Base-by-base conservation (phyloP, 2,888 invertebrate species). In the Aricia artaxerxes region DNA sequence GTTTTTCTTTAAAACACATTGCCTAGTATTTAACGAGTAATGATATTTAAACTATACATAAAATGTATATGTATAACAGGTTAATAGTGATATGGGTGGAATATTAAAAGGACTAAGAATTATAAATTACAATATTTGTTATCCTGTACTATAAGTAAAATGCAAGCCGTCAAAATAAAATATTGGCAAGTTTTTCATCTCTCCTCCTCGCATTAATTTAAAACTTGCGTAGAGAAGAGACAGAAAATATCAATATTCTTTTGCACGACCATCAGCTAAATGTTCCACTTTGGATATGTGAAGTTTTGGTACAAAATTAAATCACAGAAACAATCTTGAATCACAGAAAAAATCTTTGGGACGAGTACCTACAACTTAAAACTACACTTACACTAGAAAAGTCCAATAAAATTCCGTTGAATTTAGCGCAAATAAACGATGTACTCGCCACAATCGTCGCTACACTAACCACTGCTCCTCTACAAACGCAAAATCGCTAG, bases 401-500 rank as follows among this genome's bases (percentile, higher is more conserved):
- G 90, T 91, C 89, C 89, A 88, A 88, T 87, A 89, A 78, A 82
- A 86, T 90, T 91, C 89, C 89, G 88, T 88, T 87, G 73, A 88
- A 89, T 88, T 83, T 83, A 86, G 91, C 93, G 93, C 94, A 93
- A 94, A 88, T 87, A 93, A 92, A 90, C 85, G 92, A 35, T 93
- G 91, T 92, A 92, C 92, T 89, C 92, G 91, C 88, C 91, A 86
- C 90, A 87, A 88, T 89, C 90, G 89, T 85, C 91, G 88, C 83
- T 84, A 82, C 69, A 76, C 64, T 64, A 78, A 80, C 80, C 81
- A 80, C 81, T 81, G 81, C 64, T 11, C 60, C 53, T 61, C 60
- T 31, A 31, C 24, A 60, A 78, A 78, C 64, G 64, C 69, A 69
- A 69, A 44, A 76, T 57, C 11, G 16, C 57, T 57, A 76, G 31